These are phyloP conservation scores for Callipepla squamata DNA, from an alignment of 2,113 vertebrate genomes.

Conservation along the genomic window DNA sequence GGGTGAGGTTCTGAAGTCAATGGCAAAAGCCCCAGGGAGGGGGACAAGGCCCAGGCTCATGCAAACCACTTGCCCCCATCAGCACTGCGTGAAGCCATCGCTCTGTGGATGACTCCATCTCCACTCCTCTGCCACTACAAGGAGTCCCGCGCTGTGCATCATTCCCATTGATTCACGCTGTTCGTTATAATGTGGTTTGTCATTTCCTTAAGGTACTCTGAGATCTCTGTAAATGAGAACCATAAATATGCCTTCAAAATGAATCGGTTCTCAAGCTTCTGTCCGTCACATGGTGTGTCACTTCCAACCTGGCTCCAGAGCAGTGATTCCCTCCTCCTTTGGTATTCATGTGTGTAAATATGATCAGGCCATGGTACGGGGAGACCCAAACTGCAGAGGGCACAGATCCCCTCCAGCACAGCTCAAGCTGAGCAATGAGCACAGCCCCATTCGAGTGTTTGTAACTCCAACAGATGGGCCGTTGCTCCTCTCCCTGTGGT, in stretches of 20 bases:
- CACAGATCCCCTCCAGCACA: slow-evolving; percentile 12
- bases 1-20: background rate
- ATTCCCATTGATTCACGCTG: background rate
- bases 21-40: background rate
- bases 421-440: slow-evolving; percentile 57
- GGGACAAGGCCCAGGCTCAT: background rate
- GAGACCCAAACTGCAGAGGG: slow-evolving; percentile 26
- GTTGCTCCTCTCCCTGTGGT: background rate
- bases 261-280: slow-evolving; percentile 38
- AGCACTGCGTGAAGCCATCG: background rate
- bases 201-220: slow-evolving; percentile 25
- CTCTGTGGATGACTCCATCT: background rate
- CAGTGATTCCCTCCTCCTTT: slow-evolving; percentile 25
- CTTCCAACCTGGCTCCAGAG: slow-evolving; percentile 5
- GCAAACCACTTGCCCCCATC: background rate
- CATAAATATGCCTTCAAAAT: slow-evolving; percentile 61
- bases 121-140: background rate
- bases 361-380: background rate
- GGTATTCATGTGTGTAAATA: background rate
- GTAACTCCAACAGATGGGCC: slow-evolving; percentile 11
- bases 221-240: slow-evolving; percentile 21
- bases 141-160: background rate
- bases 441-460: slow-evolving; percentile 35
- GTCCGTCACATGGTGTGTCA: background rate
- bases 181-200: background rate